Evolutionary conservation across 2,888 invertebrate genomes (phyloP).

Genomic region (Peribatodes rhomboidaria): DNA sequence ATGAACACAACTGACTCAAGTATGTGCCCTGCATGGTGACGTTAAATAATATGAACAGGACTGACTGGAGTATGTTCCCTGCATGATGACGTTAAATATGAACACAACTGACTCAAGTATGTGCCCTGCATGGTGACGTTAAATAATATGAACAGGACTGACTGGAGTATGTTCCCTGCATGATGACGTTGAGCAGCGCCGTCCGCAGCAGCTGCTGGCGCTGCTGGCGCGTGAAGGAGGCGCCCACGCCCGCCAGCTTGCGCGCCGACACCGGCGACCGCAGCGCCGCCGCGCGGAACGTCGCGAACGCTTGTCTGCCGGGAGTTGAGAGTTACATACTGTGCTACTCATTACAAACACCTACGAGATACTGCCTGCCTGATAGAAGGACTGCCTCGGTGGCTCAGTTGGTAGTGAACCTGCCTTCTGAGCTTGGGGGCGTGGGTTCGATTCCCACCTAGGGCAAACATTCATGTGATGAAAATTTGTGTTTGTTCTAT

Average conservation of each 20-base stretch:
- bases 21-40: too few species aligned
- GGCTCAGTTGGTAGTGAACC: too few species aligned
- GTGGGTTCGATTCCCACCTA: too few species aligned
- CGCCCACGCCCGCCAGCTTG: constrained; percentile 75
- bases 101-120: constrained; percentile 66
- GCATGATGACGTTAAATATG: background rate
- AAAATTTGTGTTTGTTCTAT: too few species aligned
- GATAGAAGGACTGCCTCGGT: too few species aligned
- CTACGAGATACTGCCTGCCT: too few species aligned
- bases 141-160: constrained; percentile 57
- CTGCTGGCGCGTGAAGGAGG: constrained; percentile 78
- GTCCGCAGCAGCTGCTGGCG: constrained; percentile 70
- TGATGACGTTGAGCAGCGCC: constrained; percentile 73
- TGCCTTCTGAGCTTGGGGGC: too few species aligned
- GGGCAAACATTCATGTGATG: too few species aligned
- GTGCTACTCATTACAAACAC: too few species aligned
- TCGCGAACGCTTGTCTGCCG: constrained; percentile 75
- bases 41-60: background rate
- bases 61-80: constrained; percentile 40
- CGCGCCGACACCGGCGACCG: constrained; percentile 67
- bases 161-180: constrained; percentile 80
- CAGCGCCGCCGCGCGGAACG: constrained; percentile 76
- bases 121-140: constrained; percentile 80
- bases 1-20: background rate
- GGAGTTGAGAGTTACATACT: too few species aligned